Base-by-base conservation (phyloP, 2,113 vertebrate genomes). In the Fregata magnificens region DNA sequence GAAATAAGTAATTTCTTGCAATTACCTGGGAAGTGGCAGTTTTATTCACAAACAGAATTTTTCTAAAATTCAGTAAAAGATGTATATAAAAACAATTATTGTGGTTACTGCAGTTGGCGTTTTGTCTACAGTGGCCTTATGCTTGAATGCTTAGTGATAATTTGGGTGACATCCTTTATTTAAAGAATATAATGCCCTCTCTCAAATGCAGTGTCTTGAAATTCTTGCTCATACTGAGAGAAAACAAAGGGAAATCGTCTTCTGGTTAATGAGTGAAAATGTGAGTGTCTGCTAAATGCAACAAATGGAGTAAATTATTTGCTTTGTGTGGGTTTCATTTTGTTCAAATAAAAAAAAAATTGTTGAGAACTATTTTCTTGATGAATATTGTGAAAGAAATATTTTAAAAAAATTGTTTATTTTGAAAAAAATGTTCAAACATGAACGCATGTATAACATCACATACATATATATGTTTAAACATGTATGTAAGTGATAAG, bases 111-210 rank as follows among this genome's bases (percentile, higher is more conserved):
- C 17, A 32, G 55, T 24, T 50, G 34, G 50, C 47, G 9, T 56
- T 74, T 86, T 70, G 59, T 47, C 38, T 81, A 6, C 47, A 24
- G 8, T 61, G 53, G 31, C 49, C 74, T 86, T 86, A 77, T 9
- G 66, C 38, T 53, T 95, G 77, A 92, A 82, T 40, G 44, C 72
- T 74, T 69, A 40, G 69, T 76, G 77, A 66, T 76, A 88, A 94
- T 94, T 56, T 81, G 69, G 91, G 16, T 94, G 72, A n/a, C 44
- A 49, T 28, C 28, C 74, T 73, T 76, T 94, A 63, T 92, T 81
- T 92, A 47, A 93, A 59, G 47, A 59, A 69, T 61, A 56, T 71
- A 81, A 88, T 44, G n/a, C 22, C 6, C 16, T 92, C 78, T 81
- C 34, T 82, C 22, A 88, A 84, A 63, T 69, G 10, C 8, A 55